These are phyloP conservation scores for Grallaria varia DNA, from an alignment of 2,113 vertebrate genomes.

Conservation along the genomic window DNA sequence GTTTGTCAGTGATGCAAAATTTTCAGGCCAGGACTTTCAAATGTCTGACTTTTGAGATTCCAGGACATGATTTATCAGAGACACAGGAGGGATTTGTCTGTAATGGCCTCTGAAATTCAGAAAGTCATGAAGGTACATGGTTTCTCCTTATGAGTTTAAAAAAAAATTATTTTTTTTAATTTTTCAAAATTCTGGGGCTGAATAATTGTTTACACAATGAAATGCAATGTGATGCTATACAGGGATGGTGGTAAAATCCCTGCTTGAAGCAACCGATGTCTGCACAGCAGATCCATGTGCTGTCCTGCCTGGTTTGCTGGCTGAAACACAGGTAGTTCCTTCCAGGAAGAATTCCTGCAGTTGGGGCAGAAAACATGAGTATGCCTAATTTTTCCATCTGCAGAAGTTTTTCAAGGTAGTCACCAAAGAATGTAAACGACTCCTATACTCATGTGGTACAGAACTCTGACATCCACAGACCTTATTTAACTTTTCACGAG, in stretches of 20 bases:
- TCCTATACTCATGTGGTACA: rapidly evolving
- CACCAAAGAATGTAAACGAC: background rate
- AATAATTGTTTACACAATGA: background rate
- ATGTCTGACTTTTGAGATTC: background rate
- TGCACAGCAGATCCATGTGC: background rate
- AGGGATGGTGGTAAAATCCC: background rate
- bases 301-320: background rate
- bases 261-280: background rate
- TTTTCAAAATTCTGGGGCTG: background rate
- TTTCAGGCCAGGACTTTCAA: background rate
- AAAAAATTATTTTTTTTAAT: background rate
- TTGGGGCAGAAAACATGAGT: background rate
- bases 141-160: background rate
- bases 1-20: background rate
- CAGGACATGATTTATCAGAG: background rate
- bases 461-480: background rate
- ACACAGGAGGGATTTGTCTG: background rate
- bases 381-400: background rate
- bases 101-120: background rate
- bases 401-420: background rate
- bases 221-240: background rate
- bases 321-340: background rate
- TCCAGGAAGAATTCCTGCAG: background rate
- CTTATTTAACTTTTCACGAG: rapidly evolving
- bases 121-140: background rate